Evolutionary conservation across 2,113 vertebrate species (phyloP).

Genomic region (Halcyon malimbica): DNA sequence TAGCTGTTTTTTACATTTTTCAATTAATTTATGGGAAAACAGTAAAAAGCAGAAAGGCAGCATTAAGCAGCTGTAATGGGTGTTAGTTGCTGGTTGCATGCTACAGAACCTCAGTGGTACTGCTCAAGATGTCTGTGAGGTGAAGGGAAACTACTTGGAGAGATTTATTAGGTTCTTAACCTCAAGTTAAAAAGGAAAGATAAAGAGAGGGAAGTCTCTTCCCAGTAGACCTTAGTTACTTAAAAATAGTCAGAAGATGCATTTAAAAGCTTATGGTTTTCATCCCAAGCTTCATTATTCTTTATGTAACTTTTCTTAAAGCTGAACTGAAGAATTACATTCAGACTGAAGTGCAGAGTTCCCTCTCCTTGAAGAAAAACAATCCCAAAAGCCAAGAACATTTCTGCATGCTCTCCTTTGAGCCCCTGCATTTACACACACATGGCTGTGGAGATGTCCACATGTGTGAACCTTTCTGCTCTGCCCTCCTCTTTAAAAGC

Average conservation of each 20-base stretch:
- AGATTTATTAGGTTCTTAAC: slow-evolving; percentile 47
- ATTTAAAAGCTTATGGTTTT: not conserved
- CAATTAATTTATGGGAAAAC: not conserved
- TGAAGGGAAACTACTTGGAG: not conserved
- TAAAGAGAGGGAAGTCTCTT: not conserved
- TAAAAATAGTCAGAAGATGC: not conserved
- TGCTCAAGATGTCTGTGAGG: not conserved
- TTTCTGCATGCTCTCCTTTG: not conserved
- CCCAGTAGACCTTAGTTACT: not conserved
- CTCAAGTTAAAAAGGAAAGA: slow-evolving; percentile 8
- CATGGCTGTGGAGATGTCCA: not conserved
- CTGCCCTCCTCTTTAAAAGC: not conserved
- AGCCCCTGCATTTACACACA: not conserved
- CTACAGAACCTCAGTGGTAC: not conserved
- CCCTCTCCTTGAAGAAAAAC: not conserved
- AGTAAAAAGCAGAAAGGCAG: not conserved
- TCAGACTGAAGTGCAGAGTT: not conserved
- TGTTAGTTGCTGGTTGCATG: not conserved
- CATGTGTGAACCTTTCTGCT: accelerated
- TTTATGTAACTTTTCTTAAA: not conserved
- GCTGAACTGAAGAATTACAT: not conserved
- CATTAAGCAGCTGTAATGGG: not conserved
- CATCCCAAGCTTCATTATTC: not conserved
- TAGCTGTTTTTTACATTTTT: not conserved
- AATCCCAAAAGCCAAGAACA: not conserved